Evolutionary conservation across 2,113 vertebrate species (phyloP).

Genomic region (Prionailurus viverrinus): DNA sequence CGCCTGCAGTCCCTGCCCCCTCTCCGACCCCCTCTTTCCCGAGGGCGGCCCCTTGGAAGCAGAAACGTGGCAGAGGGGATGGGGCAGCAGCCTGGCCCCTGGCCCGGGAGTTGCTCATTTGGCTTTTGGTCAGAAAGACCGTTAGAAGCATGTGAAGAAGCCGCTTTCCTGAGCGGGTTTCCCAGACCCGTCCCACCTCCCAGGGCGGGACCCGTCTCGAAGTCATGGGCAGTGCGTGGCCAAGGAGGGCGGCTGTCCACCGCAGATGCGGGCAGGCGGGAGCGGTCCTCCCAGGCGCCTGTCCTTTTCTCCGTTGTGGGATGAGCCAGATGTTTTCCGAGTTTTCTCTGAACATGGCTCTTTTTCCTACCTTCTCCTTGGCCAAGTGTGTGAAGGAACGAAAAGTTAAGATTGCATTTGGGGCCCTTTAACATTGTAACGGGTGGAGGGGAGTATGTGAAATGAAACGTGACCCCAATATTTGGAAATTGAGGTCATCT

Average conservation of each 20-base stretch:
- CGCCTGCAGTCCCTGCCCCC: background rate
- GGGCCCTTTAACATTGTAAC: conserved; percentile 75
- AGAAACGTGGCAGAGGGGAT: background rate
- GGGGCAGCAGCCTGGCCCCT: background rate
- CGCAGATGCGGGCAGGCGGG: background rate
- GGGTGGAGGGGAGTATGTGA: conserved; percentile 72
- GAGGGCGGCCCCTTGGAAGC: background rate
- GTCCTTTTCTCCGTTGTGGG: background rate
- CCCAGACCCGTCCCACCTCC: background rate
- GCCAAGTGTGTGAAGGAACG: conserved; percentile 74
- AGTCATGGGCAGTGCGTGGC: background rate
- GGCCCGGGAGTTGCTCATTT: background rate
- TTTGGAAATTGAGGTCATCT: conserved; percentile 84
- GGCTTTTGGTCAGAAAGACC: background rate
- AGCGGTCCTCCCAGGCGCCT: background rate
- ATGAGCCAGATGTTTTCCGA: conserved; percentile 72
- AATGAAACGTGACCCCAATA: conserved; percentile 84
- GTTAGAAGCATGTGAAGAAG: background rate
- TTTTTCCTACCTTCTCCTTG: conserved; percentile 7
- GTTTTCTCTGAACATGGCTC: conserved; percentile 25
- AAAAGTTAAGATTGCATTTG: conserved; percentile 61
- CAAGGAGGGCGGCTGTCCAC: background rate
- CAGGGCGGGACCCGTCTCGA: conserved; percentile 25
- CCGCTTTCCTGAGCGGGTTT: background rate
- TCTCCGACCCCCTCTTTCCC: rapidly evolving